Conservation (phyloP, 2,888 invertebrate genomes). For the Cephonodes hylas region DNA sequence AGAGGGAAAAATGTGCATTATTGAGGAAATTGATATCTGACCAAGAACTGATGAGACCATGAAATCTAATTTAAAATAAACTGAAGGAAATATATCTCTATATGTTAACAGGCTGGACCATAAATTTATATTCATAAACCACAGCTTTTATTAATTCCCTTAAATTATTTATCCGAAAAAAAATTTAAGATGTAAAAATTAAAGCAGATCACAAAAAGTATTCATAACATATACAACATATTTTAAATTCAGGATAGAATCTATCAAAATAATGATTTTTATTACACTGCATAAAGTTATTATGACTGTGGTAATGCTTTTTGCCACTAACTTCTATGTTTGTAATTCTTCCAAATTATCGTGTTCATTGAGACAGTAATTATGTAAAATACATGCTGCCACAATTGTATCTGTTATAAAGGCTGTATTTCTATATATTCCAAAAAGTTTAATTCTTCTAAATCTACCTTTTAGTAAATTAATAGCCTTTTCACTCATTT, state of each 20-base stretch:
- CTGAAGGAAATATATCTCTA: slow-evolving; percentile 18
- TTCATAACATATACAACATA: too few species aligned
- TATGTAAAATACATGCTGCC: slow-evolving; percentile 62
- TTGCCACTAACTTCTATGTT: background rate
- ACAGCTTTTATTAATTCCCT: background rate
- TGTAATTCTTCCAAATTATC: slow-evolving; percentile 44
- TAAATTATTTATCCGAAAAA: background rate
- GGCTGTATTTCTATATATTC: slow-evolving; percentile 56
- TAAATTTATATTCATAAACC: background rate
- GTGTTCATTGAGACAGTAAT: slow-evolving; percentile 59
- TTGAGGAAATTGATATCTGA: slow-evolving; percentile 47
- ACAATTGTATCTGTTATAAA: slow-evolving; percentile 61
- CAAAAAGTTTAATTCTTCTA: slow-evolving; percentile 51
- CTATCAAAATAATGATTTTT: too few species aligned
- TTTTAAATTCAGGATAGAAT: too few species aligned
- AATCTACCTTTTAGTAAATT: slow-evolving; percentile 52
- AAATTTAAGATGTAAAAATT: background rate
- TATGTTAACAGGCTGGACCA: slow-evolving; percentile 6
- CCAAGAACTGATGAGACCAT: slow-evolving; percentile 36
- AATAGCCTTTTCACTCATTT: slow-evolving; percentile 56
- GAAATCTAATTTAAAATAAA: slow-evolving; percentile 15
- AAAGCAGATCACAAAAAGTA: background rate
- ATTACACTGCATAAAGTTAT: too few species aligned
- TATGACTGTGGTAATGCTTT: too few species aligned
- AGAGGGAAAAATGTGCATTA: slow-evolving; percentile 59